Conservation (phyloP, 2,113 vertebrate genomes). For the Aldabrachelys gigantea region DNA sequence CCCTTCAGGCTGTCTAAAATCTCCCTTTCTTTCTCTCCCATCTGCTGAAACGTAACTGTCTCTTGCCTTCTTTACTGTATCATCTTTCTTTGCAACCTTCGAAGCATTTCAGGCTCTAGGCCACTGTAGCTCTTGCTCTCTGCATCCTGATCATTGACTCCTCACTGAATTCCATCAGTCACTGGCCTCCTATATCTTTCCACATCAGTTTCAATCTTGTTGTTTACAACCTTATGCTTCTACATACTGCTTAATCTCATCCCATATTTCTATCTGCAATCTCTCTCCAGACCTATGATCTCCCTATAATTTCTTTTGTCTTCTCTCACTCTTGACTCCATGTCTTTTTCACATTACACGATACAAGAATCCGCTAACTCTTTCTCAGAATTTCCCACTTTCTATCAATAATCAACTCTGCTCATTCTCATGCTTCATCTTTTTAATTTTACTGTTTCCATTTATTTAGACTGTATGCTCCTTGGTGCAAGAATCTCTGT, state of each 20-base stretch:
- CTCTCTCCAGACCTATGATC: accelerated
- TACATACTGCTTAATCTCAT: accelerated
- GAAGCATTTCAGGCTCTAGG: not conserved
- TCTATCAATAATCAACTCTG: not conserved
- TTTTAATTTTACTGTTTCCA: not conserved
- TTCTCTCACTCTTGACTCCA: not conserved
- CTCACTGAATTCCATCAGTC: not conserved
- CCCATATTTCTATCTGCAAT: not conserved
- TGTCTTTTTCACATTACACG: not conserved
- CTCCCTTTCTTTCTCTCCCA: not conserved
- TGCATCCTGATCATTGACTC: not conserved
- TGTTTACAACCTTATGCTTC: not conserved
- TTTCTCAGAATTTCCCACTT: not conserved
- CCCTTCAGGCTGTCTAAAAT: not conserved
- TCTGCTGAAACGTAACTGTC: not conserved
- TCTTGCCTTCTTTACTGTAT: not conserved
- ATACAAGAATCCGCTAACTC: accelerated
- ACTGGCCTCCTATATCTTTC: not conserved
- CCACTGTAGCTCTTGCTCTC: not conserved
- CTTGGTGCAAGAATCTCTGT: not conserved
- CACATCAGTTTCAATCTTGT: not conserved
- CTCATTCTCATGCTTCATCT: accelerated
- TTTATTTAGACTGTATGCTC: not conserved
- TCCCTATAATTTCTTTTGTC: not conserved
- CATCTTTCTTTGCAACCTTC: not conserved